A percentile compares a stretch with the other conserved stretches of the same genome.
phyloP scores from a whole-genome alignment of 2,888 invertebrate genomes.

The Isotomurus palustris region DNA sequence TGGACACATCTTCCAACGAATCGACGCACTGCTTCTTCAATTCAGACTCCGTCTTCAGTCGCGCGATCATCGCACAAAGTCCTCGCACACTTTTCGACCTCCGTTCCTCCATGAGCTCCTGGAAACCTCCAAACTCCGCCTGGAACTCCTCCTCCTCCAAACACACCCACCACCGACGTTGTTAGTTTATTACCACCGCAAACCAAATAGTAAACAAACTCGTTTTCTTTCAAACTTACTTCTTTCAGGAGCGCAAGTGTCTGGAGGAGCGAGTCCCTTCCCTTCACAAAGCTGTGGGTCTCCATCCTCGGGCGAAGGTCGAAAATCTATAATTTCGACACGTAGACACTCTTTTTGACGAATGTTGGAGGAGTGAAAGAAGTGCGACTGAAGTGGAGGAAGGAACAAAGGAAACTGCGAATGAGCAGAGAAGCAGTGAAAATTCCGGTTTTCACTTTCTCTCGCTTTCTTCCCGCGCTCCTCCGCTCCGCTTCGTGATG shows the following conservation, averaged over 20 bases:
- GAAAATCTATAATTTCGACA: no score
- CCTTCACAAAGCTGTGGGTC: neutral
- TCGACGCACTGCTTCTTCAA: neutral
- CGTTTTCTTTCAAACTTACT: neutral
- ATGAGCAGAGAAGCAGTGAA: no score
- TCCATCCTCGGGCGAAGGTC: constrained; percentile 1
- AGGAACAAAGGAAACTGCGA: no score
- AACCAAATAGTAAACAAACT: neutral
- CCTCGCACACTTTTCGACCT: neutral
- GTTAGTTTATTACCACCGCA: neutral
- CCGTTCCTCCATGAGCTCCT: neutral
- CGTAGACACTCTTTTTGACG: neutral
- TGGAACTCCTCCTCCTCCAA: constrained; percentile 2
- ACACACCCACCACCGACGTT: neutral
- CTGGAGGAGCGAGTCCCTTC: constrained; percentile 2
- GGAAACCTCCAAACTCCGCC: neutral
- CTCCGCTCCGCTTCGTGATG: no score
- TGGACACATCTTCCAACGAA: neutral
- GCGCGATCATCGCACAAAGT: constrained; percentile 2
- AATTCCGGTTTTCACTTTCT: no score
- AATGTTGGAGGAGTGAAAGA: neutral
- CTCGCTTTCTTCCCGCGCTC: no score
- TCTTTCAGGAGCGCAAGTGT: neutral
- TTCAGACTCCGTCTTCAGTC: constrained; percentile 3
- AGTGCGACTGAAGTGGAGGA: no score